Evolutionary conservation across 1,140 invertebrate genomes (phyloP).

Genomic region (Euwallacea fornicatus): DNA sequence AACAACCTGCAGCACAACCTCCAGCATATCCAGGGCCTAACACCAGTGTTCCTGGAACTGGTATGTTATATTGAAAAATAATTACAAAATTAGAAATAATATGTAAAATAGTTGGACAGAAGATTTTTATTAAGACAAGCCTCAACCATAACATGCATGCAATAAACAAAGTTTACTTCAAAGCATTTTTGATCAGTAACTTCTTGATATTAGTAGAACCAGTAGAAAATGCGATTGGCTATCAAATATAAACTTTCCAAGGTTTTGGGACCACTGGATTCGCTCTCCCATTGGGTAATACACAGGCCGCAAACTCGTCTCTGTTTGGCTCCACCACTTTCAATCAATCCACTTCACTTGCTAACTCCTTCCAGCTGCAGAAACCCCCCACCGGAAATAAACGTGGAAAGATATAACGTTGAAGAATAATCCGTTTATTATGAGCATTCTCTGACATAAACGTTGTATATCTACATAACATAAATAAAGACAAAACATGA

Average conservation of each 20-base stretch:
- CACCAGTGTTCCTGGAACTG: conserved; percentile 26
- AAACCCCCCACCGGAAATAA: conserved; percentile 45
- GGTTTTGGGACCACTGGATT: conserved; percentile 27
- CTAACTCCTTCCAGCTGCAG: conserved; percentile 42
- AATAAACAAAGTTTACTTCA: too few species aligned
- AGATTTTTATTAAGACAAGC: too few species aligned
- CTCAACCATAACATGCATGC: too few species aligned
- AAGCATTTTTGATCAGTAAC: too few species aligned
- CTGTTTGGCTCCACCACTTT: conserved; percentile 39
- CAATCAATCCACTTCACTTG: conserved; percentile 22
- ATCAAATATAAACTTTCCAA: background rate
- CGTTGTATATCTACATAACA: too few species aligned
- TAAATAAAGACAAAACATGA: too few species aligned
- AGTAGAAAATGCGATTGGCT: background rate
- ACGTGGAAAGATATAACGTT: conserved; percentile 38
- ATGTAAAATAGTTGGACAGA: too few species aligned
- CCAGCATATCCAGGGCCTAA: conserved; percentile 31
- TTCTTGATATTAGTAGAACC: background rate
- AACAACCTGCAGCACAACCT: conserved; percentile 28
- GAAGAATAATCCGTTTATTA: background rate
- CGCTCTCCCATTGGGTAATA: background rate
- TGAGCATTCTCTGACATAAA: background rate
- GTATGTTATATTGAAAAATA: conserved; percentile 21
- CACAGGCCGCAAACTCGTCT: too few species aligned
- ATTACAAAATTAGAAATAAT: too few species aligned